Base-by-base conservation (phyloP, 2,113 vertebrate species). In the Zosterops lateralis region DNA sequence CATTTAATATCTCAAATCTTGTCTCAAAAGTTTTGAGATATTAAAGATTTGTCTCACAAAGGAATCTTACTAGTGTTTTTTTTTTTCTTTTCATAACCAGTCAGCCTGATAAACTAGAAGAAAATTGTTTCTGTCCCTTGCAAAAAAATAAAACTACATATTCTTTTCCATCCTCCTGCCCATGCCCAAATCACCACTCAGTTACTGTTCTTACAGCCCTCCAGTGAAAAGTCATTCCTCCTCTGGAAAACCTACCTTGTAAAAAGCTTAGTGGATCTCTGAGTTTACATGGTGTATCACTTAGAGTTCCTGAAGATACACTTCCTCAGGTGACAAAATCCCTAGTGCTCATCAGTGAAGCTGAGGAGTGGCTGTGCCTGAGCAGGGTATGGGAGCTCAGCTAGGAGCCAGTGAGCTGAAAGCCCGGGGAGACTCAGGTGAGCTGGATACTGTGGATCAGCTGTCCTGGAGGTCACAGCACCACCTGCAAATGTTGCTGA, bases 401-500 rank as follows among this genome's bases (percentile, higher is more conserved):
- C 34, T 67, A 53, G 45, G 68, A 53, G 45, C 3, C 0, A 5
- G 9, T 10, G 65, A 61, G 28, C 65, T 32, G 66, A 17, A 31
- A 31, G 25, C 40, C 17, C 1, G 2, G 6, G 8, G 25, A 26
- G 19, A 7, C 17, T 58, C 19, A 3, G 60, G 28, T 72, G 8
- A 40, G n/a, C 42, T 88, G 83, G 18, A 16, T 60, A 51, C 40
- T 0, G 10, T 47, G 80, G 53, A 40, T 6, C 24, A 9, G n/a
- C 40, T 85, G 21, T 62, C 5, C 14, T 24, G 3, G 0, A 16
- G 25, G 45, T 73, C 67, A 2, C 50, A 24, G 38, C 65, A 16
- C 26, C 0, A 1, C 5, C 28, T 36, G 53, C 13, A 24, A 34
- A 21, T 1, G 1, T 17, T 7, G 16, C 51, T 18, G 50, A 54